These are phyloP conservation scores for Synanthedon formicaeformis DNA, from an alignment of 2,888 invertebrate species.

Conservation along the genomic window DNA sequence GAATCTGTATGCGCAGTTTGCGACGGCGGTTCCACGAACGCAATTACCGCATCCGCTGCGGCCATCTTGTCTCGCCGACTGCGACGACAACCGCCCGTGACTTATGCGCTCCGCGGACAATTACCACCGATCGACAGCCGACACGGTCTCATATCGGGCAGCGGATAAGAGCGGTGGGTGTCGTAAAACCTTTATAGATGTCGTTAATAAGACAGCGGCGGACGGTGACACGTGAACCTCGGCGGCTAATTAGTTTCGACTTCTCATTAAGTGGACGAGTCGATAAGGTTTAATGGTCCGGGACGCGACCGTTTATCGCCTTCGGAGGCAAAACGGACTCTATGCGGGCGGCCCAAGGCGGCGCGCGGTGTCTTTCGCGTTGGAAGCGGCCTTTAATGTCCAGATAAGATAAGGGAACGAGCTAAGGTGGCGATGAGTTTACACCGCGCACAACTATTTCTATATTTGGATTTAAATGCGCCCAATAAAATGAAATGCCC, in stretches of 20 bases:
- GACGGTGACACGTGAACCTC: slow-evolving; percentile 1
- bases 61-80: slow-evolving; percentile 39
- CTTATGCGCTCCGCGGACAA: slow-evolving; percentile 29
- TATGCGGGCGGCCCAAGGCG: not conserved
- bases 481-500: not conserved
- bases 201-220: not conserved
- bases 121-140: slow-evolving; percentile 46
- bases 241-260: slow-evolving; percentile 37
- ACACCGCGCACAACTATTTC: not conserved
- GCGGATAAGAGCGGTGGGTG: not conserved
- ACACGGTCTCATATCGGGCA: slow-evolving; percentile 9
- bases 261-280: slow-evolving; percentile 24
- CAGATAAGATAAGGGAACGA: slow-evolving; percentile 31
- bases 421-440: slow-evolving; percentile 15
- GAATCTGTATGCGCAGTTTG: slow-evolving; percentile 44
- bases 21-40: slow-evolving; percentile 45
- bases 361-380: slow-evolving; percentile 10
- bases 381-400: slow-evolving; percentile 32
- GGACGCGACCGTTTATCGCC: slow-evolving; percentile 6
- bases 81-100: slow-evolving; percentile 15
- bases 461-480: not conserved
- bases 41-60: slow-evolving; percentile 61
- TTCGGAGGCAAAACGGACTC: not conserved
- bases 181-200: slow-evolving; percentile 3
- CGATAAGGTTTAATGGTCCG: slow-evolving; percentile 32